Evolutionary conservation across 2,113 vertebrate genomes (phyloP).

Genomic region (Ictidomys tridecemlineatus): DNA sequence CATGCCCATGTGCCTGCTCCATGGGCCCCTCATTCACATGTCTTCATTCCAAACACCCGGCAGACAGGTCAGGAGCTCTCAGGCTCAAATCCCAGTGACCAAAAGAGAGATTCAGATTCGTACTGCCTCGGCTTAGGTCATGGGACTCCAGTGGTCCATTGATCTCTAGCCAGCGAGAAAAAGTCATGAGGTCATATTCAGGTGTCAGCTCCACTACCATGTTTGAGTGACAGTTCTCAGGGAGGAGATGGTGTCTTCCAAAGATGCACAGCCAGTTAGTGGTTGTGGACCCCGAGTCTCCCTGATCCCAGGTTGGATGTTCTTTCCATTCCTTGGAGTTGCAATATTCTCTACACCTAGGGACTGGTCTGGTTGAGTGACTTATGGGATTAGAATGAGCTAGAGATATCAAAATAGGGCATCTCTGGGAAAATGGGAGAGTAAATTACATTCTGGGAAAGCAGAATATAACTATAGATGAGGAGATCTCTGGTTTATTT

Average conservation of each 20-base stretch:
- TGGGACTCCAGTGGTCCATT: neutral
- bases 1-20: accelerated
- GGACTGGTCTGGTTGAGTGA: neutral
- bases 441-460: neutral
- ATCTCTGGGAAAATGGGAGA: neutral
- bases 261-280: neutral
- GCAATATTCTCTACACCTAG: neutral
- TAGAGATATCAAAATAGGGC: neutral
- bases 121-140: neutral
- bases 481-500: neutral
- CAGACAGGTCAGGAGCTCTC: neutral
- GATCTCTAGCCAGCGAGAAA: neutral
- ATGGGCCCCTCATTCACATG: accelerated
- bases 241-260: neutral
- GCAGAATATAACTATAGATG: neutral
- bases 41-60: neutral
- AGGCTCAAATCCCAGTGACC: neutral
- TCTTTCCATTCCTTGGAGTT: neutral
- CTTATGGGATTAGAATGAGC: neutral
- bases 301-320: neutral
- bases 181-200: neutral
- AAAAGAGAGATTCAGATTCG: neutral
- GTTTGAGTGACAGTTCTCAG: neutral
- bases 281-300: neutral
- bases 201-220: neutral